phyloP scores from a whole-genome alignment of 2,888 invertebrate species.

The Bombylius major region DNA sequence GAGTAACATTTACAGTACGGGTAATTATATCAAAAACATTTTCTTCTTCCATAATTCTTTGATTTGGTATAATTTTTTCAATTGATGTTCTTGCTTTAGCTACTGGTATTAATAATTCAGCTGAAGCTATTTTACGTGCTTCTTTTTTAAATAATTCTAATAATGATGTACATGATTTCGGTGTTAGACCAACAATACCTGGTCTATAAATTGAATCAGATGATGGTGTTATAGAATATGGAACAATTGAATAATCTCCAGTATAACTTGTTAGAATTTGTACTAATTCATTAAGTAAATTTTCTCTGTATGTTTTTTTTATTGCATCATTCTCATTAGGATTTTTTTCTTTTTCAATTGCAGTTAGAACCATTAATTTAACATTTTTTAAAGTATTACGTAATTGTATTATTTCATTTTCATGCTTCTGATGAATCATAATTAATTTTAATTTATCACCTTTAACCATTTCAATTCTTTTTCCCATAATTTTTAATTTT shows the following conservation, averaged over 20 bases:
- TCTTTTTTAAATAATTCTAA: constrained; percentile 25
- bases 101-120: constrained; percentile 18
- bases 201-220: constrained; percentile 42
- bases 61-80: constrained; percentile 17
- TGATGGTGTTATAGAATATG: constrained; percentile 29
- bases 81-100: constrained; percentile 18
- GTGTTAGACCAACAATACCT: constrained; percentile 47
- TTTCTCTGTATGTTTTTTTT: constrained; percentile 41
- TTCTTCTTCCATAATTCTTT: constrained; percentile 16
- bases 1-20: too few relatives aligned
- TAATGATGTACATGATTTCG: constrained; percentile 34
- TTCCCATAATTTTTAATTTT: constrained; percentile 39
- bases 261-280: constrained; percentile 26
- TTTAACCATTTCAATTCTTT: constrained; percentile 26
- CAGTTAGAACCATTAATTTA: constrained; percentile 45
- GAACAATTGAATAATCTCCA: constrained; percentile 22
- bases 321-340: constrained; percentile 38
- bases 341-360: constrained; percentile 33
- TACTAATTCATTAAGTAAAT: constrained; percentile 42
- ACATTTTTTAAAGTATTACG: constrained; percentile 48
- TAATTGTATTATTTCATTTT: constrained; percentile 40
- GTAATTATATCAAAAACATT: constrained; percentile 24
- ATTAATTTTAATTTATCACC: constrained; percentile 24
- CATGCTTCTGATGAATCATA: constrained; percentile 37
- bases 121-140: constrained; percentile 17